A percentile compares a stretch with the other conserved stretches of the same genome.
phyloP scores from a whole-genome alignment of 2,113 vertebrate species.

The Channa maculata region DNA sequence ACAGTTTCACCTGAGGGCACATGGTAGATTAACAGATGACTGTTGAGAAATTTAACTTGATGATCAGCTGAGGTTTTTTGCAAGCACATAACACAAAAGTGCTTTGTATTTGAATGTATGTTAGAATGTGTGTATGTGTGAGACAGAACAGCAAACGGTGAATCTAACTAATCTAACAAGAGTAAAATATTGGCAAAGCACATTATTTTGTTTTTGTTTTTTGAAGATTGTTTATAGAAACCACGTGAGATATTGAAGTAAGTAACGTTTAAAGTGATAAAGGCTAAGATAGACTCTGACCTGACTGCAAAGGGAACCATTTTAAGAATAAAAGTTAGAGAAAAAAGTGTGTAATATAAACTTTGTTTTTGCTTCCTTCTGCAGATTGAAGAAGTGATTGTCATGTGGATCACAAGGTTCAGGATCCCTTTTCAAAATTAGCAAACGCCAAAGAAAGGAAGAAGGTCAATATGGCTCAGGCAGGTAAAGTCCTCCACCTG shows the following conservation, averaged over 20 bases:
- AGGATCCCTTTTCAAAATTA: not conserved
- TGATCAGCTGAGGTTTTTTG: no score
- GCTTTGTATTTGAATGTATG: no score
- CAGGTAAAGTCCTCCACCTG: conserved; percentile 81
- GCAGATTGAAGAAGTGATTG: conserved; percentile 42
- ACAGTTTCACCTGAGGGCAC: no score
- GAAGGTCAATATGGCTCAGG: conserved; percentile 76
- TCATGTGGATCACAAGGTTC: conserved; percentile 1
- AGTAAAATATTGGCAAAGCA: no score
- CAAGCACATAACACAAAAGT: no score
- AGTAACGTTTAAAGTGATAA: not conserved
- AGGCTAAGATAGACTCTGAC: not conserved
- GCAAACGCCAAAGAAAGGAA: not conserved
- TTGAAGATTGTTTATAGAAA: not conserved
- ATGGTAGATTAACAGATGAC: no score
- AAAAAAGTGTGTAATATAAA: not conserved
- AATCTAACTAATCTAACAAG: no score
- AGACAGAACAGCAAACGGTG: no score
- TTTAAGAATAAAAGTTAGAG: not conserved
- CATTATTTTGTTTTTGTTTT: no score
- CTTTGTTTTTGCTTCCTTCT: conserved; percentile 32
- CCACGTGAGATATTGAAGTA: not conserved
- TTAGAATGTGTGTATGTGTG: no score
- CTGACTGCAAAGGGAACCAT: not conserved
- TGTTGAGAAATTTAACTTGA: no score